These are phyloP conservation scores for Leuciscus idus DNA, from an alignment of 2,113 vertebrate species.

Conservation along the genomic window DNA sequence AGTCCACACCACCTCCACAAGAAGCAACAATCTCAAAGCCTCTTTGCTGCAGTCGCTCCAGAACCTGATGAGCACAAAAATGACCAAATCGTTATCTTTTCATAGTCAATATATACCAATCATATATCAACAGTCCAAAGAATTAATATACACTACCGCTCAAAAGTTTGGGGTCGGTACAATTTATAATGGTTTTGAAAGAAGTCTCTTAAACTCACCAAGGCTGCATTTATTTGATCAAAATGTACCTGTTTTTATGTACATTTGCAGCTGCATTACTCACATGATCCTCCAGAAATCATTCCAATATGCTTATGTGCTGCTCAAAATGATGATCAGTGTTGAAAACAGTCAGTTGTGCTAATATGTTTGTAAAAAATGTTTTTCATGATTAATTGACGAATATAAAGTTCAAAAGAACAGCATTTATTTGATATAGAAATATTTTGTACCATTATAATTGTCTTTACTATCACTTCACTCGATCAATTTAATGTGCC, in stretches of 20 bases:
- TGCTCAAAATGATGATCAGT: background rate
- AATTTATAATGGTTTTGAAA: background rate
- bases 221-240: background rate
- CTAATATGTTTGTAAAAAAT: no score
- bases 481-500: no score
- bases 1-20: slow-evolving; percentile 92
- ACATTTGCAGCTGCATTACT: background rate
- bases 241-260: no score
- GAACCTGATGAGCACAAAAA: slow-evolving; percentile 79
- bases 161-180: background rate
- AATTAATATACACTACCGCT: background rate
- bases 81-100: slow-evolving; percentile 1
- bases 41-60: slow-evolving; percentile 90
- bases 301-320: background rate
- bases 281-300: background rate
- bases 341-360: background rate
- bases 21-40: slow-evolving; percentile 93
- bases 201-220: background rate
- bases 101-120: background rate
- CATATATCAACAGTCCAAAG: background rate
- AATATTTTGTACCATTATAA: no score
- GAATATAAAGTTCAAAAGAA: no score
- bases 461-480: no score
- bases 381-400: no score
- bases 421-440: no score